Evolutionary conservation across 2,888 invertebrate species (phyloP).

Genomic region (Thelaira solivaga): DNA sequence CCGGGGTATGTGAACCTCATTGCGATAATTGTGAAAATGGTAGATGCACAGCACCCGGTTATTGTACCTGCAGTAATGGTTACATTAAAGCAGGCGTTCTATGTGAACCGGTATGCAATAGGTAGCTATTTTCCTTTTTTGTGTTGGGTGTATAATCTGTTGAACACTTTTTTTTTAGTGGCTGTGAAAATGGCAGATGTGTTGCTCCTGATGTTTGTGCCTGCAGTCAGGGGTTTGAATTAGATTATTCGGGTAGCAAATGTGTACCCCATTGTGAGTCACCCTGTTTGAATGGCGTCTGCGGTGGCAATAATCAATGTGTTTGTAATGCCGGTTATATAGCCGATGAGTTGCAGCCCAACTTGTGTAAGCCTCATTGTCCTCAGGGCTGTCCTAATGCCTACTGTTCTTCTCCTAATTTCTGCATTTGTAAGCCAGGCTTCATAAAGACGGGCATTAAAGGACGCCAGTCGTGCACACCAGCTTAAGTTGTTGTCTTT

Average conservation of each 20-base stretch:
- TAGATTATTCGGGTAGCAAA: constrained; percentile 72
- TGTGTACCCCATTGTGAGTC: constrained; percentile 80
- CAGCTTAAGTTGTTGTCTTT: constrained; percentile 61
- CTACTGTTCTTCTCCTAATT: constrained; percentile 84
- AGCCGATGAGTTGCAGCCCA: constrained; percentile 73
- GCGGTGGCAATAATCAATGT: constrained; percentile 82
- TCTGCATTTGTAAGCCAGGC: constrained; percentile 85
- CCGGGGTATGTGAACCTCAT: constrained; percentile 74
- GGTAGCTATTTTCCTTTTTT: constrained; percentile 67
- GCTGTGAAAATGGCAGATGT: constrained; percentile 76
- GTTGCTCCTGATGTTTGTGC: constrained; percentile 75
- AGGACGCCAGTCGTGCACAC: constrained; percentile 81
- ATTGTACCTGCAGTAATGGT: constrained; percentile 80
- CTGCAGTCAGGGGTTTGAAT: constrained; percentile 69
- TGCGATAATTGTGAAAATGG: constrained; percentile 78
- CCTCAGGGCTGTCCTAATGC: constrained; percentile 86
- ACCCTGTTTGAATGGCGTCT: constrained; percentile 84
- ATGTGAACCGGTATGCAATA: constrained; percentile 74
- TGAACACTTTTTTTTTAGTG: constrained; percentile 68
- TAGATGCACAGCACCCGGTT: constrained; percentile 80
- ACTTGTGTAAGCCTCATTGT: constrained; percentile 81
- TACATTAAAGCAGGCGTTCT: constrained; percentile 76
- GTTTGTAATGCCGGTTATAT: constrained; percentile 79
- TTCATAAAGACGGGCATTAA: constrained; percentile 77
- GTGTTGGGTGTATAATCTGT: too few relatives aligned